Evolutionary conservation across 2,113 vertebrate species (phyloP).

Genomic region (Peromyscus leucopus): DNA sequence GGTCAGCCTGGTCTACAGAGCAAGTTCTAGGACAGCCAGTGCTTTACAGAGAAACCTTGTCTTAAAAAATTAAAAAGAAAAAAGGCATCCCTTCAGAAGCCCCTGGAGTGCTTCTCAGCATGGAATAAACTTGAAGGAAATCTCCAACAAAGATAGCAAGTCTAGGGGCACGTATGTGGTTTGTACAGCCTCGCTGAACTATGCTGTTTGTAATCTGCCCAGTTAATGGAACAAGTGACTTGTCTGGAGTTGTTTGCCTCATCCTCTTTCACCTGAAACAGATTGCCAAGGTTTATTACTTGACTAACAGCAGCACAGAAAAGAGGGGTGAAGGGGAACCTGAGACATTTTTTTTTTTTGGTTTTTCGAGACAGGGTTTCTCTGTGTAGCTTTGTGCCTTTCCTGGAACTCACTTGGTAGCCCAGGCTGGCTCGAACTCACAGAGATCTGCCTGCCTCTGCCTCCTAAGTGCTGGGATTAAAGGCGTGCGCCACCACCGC

Average conservation of each 20-base stretch:
- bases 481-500: no score
- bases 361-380: no score
- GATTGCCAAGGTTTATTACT: not conserved
- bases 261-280: not conserved
- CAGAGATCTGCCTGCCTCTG: no score
- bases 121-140: slow-evolving; percentile 61
- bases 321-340: not conserved
- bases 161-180: slow-evolving; percentile 32
- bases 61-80: not conserved
- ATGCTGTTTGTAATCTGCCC: not conserved
- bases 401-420: no score
- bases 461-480: no score
- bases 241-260: not conserved
- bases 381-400: no score
- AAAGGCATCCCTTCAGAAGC: not conserved
- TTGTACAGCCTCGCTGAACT: not conserved
- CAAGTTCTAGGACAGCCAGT: not conserved
- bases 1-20: not conserved
- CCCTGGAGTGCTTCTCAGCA: not conserved
- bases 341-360: no score
- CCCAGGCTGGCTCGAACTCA: no score
- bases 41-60: not conserved
- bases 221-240: not conserved
- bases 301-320: not conserved
- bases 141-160: slow-evolving; percentile 45